A percentile compares a stretch with the other conserved stretches of the same genome.
phyloP scores from a whole-genome alignment of 2,797 vertebrate species.

The Clarias platycephalus region DNA sequence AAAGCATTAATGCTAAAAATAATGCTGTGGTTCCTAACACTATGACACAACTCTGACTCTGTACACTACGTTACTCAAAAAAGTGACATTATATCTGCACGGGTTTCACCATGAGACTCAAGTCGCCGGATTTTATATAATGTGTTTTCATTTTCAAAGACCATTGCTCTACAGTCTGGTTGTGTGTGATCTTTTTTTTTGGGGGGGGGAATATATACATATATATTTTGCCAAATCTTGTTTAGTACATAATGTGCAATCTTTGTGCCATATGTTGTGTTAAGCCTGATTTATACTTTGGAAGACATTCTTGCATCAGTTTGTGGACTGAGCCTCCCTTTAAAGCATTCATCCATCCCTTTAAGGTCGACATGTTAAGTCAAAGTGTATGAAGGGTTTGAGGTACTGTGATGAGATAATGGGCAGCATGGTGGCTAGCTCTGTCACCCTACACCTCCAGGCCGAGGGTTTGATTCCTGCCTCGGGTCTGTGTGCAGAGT shows the following conservation, averaged over 20 bases:
- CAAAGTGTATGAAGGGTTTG: background rate
- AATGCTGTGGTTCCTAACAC: background rate
- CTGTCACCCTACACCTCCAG: too few relatives aligned
- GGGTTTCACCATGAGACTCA: conserved; percentile 25
- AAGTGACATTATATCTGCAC: background rate
- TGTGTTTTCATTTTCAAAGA: background rate
- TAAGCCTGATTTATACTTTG: conserved; percentile 36
- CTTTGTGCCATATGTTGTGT: conserved; percentile 68
- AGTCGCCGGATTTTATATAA: conserved; percentile 55
- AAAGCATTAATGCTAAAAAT: background rate
- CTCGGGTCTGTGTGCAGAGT: too few relatives aligned
- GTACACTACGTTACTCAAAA: background rate
- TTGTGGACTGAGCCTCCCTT: background rate
- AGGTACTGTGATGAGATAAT: background rate
- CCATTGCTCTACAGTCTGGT: conserved; percentile 3
- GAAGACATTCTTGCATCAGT: background rate
- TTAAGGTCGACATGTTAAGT: background rate
- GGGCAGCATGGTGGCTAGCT: too few relatives aligned
- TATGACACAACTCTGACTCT: background rate
- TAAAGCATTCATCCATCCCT: background rate
- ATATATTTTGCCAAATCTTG: conserved; percentile 70
- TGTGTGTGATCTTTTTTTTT: conserved; percentile 57
- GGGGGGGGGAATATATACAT: background rate
- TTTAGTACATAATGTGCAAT: background rate
- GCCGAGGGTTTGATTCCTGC: too few relatives aligned